Base-by-base conservation (phyloP, 2,888 invertebrate species). In the Acanthosepion esculentum region DNA sequence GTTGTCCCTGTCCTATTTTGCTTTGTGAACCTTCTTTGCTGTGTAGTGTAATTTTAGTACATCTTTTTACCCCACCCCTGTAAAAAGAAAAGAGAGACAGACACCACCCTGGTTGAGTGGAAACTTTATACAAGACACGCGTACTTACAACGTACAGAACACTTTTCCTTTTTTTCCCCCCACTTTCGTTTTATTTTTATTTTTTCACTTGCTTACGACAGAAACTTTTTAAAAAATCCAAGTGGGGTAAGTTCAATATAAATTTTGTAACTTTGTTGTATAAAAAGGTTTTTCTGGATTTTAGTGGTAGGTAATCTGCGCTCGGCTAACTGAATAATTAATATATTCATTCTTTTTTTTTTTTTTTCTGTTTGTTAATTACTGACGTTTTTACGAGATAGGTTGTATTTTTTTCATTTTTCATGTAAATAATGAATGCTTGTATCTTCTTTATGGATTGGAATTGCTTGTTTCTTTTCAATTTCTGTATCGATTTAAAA, bases 121-220 rank as follows among this genome's bases (percentile, higher is more conserved):
- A 78, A 78, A 78, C 78, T 78, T 78, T 78, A 78, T 78, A n/a
- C 78, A 78, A 78, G 78, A 78, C 78, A 78, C 78, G 78, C 78
- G 78, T 78, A 78, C 78, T 12, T n/a, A n/a, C 15, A n/a, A 78
- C n/a, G 15, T 5, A 15, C 33, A 78, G 78, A n/a, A n/a, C n/a
- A 23, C n/a, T 33, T 33, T 78, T 78, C 18, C 3, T 78, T 12
- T 33, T 78, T 78, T 33, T 78, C 1, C 18, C n/a, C 26, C 26
- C 26, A 23, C 78, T n/a, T 41, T 41, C 41, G 41, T 41, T 41
- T 41, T 41, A 41, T 41, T n/a, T n/a, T n/a, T 41, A 41, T 41
- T 41, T 41, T 41, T 41, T 41, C 41, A n/a, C n/a, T 10, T 10
- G 23, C 8, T n/a, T 29, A 78, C n/a, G n/a, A 33, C 78, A 78